These are phyloP conservation scores for Dicranocentrus wangi DNA, from an alignment of 2,888 invertebrate genomes.

Conservation along the genomic window DNA sequence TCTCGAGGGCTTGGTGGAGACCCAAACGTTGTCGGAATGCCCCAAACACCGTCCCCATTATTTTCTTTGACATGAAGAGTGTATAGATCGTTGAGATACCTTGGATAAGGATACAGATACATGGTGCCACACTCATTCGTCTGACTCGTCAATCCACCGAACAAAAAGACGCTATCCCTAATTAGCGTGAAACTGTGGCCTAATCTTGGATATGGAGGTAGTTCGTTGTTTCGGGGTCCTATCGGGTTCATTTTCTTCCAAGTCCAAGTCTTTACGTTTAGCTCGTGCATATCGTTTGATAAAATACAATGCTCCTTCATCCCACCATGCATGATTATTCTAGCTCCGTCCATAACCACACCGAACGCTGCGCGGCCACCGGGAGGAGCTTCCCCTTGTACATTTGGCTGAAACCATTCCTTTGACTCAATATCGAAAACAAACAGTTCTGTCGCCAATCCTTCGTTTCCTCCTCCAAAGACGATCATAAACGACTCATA, in stretches of 20 bases:
- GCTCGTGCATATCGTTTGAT: conserved; percentile 96
- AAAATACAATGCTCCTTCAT: conserved; percentile 99
- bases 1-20: conserved; percentile 94
- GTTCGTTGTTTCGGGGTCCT: conserved; percentile 88
- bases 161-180: conserved; percentile 93
- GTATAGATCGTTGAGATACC: conserved; percentile 96
- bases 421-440: conserved; percentile 98
- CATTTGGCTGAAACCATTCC: conserved; percentile 99
- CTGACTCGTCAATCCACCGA: conserved; percentile 98
- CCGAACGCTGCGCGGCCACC: conserved; percentile 99
- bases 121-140: conserved; percentile 95
- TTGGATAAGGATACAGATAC: conserved; percentile 78
- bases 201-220: conserved; percentile 94
- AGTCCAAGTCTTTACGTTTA: conserved; percentile 89
- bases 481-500: conserved; percentile 99
- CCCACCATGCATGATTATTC: conserved; percentile 97
- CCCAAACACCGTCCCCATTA: conserved; percentile 85
- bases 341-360: conserved; percentile 97
- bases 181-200: conserved; percentile 98
- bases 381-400: conserved; percentile 95
- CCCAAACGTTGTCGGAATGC: conserved; percentile 91
- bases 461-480: conserved; percentile 99
- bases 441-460: conserved; percentile 99
- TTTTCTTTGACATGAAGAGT: conserved; percentile 89
- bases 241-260: conserved; percentile 95